Percentiles rank a stretch among this genome's conserved stretches.
These are phyloP conservation scores for Frankliniella intonsa DNA, from an alignment of 2,888 invertebrate genomes.

Conservation along the genomic window DNA sequence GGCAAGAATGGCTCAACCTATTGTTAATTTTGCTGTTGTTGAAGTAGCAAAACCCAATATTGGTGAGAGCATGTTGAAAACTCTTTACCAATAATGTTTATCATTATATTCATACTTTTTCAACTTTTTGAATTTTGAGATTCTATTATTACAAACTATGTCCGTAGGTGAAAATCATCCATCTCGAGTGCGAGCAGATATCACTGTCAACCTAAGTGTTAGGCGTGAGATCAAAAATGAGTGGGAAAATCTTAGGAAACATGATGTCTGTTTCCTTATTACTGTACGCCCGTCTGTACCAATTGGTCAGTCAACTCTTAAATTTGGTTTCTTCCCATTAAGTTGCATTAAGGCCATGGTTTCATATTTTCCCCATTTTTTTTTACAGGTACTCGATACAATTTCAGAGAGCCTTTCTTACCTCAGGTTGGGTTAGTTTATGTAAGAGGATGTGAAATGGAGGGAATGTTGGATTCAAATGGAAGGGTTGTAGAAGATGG, in stretches of 20 bases:
- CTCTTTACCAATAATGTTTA: neutral
- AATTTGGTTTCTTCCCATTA: too few relatives aligned
- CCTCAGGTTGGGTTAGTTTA: conserved; percentile 87
- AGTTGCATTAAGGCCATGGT: neutral
- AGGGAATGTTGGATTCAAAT: conserved; percentile 93
- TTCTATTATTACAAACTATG: conserved; percentile 17
- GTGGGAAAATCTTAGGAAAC: conserved; percentile 94
- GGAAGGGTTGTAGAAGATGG: conserved; percentile 96
- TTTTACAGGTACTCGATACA: conserved; percentile 66
- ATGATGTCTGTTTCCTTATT: conserved; percentile 96
- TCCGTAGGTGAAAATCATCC: conserved; percentile 81
- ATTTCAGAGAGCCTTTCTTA: conserved; percentile 77
- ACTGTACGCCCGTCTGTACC: conserved; percentile 80
- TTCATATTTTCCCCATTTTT: conserved; percentile 30
- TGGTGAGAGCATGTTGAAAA: conserved; percentile 42
- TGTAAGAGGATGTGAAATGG: conserved; percentile 96
- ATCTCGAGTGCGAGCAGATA: conserved; percentile 90
- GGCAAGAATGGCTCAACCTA: conserved; percentile 97
- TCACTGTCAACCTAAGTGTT: conserved; percentile 87
- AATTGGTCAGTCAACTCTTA: conserved; percentile 58
- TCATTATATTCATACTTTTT: neutral
- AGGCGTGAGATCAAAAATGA: conserved; percentile 88
- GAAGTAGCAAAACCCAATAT: conserved; percentile 91
- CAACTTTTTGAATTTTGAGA: neutral
- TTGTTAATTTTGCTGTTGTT: conserved; percentile 86